These are phyloP conservation scores for Endomychus coccineus DNA, from an alignment of 2,888 invertebrate species.

Conservation along the genomic window DNA sequence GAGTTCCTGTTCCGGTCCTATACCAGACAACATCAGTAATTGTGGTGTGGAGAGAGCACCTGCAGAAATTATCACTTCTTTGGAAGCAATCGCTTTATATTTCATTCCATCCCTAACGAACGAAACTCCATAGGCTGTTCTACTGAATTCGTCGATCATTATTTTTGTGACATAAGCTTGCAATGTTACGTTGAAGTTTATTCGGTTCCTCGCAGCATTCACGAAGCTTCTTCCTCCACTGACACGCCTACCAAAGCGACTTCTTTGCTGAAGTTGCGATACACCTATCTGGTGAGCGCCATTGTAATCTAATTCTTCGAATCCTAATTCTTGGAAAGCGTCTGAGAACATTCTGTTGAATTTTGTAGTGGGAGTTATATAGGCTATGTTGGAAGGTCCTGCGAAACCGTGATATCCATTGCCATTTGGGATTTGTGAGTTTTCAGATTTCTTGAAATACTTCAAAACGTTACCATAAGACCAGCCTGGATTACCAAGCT, in stretches of 20 bases:
- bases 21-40: slow-evolving; percentile 30
- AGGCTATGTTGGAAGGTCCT: slow-evolving; percentile 6
- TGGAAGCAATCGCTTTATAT: slow-evolving; percentile 58
- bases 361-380: not conserved
- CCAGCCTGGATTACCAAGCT: slow-evolving; percentile 73
- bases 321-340: slow-evolving; percentile 68
- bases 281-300: slow-evolving; percentile 59
- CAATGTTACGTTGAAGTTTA: slow-evolving; percentile 67
- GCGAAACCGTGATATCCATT: slow-evolving; percentile 6
- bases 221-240: slow-evolving; percentile 77
- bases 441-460: slow-evolving; percentile 77
- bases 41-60: slow-evolving; percentile 73
- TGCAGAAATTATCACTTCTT: slow-evolving; percentile 77
- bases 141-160: slow-evolving; percentile 59
- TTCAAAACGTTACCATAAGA: slow-evolving; percentile 72
- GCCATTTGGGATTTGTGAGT: slow-evolving; percentile 25
- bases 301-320: slow-evolving; percentile 69
- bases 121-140: slow-evolving; percentile 61
- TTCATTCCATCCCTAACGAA: slow-evolving; percentile 61
- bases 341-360: slow-evolving; percentile 56
- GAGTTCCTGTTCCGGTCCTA: slow-evolving; percentile 28
- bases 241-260: slow-evolving; percentile 66
- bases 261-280: slow-evolving; percentile 58
- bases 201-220: slow-evolving; percentile 60
- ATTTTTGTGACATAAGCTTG: slow-evolving; percentile 67